Evolutionary conservation across 2,113 vertebrate genomes (phyloP), one percentile per base, ranked within the genome.

Genomic region (Oncorhynchus mykiss): DNA sequence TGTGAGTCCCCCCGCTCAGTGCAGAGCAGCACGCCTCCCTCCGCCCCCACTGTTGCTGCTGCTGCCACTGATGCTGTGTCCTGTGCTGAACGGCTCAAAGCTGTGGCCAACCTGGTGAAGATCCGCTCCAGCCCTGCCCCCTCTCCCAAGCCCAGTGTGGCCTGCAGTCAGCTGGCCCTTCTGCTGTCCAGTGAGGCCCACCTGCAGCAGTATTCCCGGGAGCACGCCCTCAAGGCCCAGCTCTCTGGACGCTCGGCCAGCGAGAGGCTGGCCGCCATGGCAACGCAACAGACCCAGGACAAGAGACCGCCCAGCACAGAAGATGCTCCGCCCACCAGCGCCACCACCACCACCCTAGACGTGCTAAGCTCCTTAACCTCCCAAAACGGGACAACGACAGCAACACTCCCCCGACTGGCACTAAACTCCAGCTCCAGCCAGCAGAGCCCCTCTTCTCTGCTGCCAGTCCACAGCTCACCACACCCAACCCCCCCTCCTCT

Each of bases 171-270:
- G 59, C 88, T 99, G 68, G 98, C 98, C 9, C 88, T 99, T 59
- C 92, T 99, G 54, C 94, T 99, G 57, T 99, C 98, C n/a, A 99
- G 98, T 6, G 98, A 99, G 88, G 97, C 97, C 73, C 97, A 99
- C 88, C 91, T 99, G 81, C 97, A 99, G 91, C 97, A 99, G 88
- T 99, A 99, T 88, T 98, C 97, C 71, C 93, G 96, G 85, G 98
- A 98, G 89, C 98, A 99, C 18, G 95, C 97, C 71, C 90, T 99
- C 79, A 99, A 98, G 93, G 95, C 97, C 85, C 96, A 97, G 91
- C 94, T 94, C 68, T 95, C 96, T 5, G 96, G 92, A 83, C 94
- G 96, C 45, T 95, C 94, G 27, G 98, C 98, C 54, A 99, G 98
- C 0, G 96, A 99, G 87, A 94, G 97, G 71, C 94, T 99, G 11